These are phyloP conservation scores for human (Homo sapiens) DNA, from an alignment of 2,113 vertebrate species.

Conservation along the genomic window DNA sequence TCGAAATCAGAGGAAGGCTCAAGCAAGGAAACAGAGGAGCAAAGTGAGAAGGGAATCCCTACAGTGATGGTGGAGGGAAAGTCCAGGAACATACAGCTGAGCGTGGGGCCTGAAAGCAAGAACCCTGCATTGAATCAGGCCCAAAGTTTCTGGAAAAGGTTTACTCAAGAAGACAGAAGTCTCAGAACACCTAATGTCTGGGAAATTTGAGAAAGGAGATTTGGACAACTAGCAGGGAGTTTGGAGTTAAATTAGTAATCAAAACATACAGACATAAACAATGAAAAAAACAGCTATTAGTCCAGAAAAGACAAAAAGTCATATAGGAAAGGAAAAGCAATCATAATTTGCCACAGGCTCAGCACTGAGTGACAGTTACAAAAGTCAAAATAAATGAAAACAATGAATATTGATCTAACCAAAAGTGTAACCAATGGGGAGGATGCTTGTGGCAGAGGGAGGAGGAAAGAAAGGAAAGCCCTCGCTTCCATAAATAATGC, in stretches of 20 bases:
- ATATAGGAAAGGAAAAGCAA: neutral
- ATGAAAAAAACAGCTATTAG: neutral
- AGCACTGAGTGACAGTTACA: neutral
- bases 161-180: neutral
- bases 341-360: neutral
- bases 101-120: neutral
- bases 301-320: neutral
- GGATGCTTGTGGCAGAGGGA: neutral
- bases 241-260: neutral
- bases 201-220: neutral
- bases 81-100: neutral
- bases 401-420: neutral
- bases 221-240: neutral
- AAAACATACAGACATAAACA: neutral
- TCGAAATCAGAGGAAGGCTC: neutral
- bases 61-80: too few species aligned
- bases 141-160: neutral
- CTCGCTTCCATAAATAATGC: neutral
- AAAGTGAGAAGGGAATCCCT: neutral
- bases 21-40: neutral
- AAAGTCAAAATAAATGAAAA: neutral
- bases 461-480: neutral
- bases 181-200: neutral
- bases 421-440: neutral
- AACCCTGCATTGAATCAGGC: neutral